Evolutionary conservation across 2,888 invertebrate species (phyloP).

Genomic region (Zygaena filipendulae): DNA sequence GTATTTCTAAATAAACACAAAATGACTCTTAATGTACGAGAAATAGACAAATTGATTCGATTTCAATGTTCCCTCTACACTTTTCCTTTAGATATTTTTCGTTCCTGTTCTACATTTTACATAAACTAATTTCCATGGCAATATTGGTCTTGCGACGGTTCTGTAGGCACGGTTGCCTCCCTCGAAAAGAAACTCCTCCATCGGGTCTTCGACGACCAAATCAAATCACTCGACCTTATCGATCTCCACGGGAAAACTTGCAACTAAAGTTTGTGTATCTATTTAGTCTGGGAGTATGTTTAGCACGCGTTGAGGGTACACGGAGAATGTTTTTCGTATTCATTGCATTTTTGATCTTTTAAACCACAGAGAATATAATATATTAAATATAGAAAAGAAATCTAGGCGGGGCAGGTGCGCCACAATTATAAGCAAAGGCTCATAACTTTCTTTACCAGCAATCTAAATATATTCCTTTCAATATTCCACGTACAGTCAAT

Average conservation of each 20-base stretch:
- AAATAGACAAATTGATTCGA: slow-evolving; percentile 22
- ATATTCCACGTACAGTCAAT: no score
- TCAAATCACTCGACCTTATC: slow-evolving; percentile 64
- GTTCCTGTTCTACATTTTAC: slow-evolving; percentile 65
- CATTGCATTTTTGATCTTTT: no score
- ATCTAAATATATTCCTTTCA: no score
- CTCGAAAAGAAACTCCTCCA: slow-evolving; percentile 55
- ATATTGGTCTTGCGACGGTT: slow-evolving; percentile 66
- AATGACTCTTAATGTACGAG: slow-evolving; percentile 19
- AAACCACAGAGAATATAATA: no score
- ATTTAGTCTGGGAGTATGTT: no score
- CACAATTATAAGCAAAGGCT: no score
- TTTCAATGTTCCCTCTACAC: slow-evolving; percentile 43
- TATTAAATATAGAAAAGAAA: no score
- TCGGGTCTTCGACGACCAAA: slow-evolving; percentile 54
- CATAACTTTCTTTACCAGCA: no score
- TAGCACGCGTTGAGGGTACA: no score
- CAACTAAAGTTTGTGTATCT: slow-evolving; percentile 51
- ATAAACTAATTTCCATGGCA: slow-evolving; percentile 68
- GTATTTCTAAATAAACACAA: slow-evolving; percentile 4
- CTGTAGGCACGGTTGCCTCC: slow-evolving; percentile 53
- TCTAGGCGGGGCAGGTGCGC: no score
- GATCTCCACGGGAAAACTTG: slow-evolving; percentile 54
- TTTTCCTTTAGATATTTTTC: slow-evolving; percentile 57
- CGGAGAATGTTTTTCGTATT: no score